Percentiles rank a stretch among this genome's conserved stretches.
Conservation (phyloP, 2,113 vertebrate species). For the Perca schrenkii region DNA sequence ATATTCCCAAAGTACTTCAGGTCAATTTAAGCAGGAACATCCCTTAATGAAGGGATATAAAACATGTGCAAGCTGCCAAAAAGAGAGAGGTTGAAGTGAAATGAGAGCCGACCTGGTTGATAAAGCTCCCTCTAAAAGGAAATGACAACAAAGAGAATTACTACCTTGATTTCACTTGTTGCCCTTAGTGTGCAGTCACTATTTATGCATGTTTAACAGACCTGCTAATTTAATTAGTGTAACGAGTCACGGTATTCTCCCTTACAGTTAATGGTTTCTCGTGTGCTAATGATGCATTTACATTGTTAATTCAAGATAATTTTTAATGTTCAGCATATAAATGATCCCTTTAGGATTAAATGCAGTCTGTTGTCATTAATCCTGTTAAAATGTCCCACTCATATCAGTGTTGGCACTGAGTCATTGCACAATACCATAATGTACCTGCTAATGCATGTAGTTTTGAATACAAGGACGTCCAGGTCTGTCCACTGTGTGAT, state of each 20-base stretch:
- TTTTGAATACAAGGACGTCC: constrained; percentile 17
- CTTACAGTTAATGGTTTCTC: constrained; percentile 71
- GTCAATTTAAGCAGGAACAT: neutral
- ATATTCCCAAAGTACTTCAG: neutral
- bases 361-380: constrained; percentile 66
- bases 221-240: constrained; percentile 82
- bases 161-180: constrained; percentile 66
- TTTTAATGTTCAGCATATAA: constrained; percentile 56
- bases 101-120: constrained; percentile 47
- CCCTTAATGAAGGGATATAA: neutral
- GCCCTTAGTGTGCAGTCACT: constrained; percentile 72
- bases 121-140: constrained; percentile 67
- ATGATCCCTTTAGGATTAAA: constrained; percentile 64
- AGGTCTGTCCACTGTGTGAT: constrained; percentile 31
- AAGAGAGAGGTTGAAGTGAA: neutral
- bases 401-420: neutral
- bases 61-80: neutral
- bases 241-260: constrained; percentile 67
- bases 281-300: constrained; percentile 77
- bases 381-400: constrained; percentile 25
- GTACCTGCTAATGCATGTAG: constrained; percentile 57
- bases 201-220: constrained; percentile 83
- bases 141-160: constrained; percentile 74
- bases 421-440: constrained; percentile 18
- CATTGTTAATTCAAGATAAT: constrained; percentile 71